These are phyloP conservation scores for Phania funesta DNA, from an alignment of 2,888 invertebrate genomes.

Conservation along the genomic window DNA sequence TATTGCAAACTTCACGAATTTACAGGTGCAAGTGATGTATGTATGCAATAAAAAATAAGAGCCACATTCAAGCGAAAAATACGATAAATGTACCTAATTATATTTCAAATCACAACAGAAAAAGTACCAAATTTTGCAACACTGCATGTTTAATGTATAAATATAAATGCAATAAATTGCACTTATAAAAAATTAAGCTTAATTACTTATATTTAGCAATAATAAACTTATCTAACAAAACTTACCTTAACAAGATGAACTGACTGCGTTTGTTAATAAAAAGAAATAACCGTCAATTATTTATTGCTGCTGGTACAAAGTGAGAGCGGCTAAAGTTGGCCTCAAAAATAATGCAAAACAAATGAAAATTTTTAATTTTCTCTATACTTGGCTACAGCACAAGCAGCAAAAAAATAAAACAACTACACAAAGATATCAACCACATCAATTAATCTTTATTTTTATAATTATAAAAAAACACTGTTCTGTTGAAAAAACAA, in stretches of 20 bases:
- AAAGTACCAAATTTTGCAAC: conserved; percentile 48
- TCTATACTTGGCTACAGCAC: conserved; percentile 59
- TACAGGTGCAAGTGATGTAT: conserved; percentile 41
- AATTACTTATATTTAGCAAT: not conserved
- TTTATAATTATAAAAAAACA: not conserved
- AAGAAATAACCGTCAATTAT: conserved; percentile 15
- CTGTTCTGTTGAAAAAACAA: not conserved
- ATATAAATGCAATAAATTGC: conserved; percentile 10
- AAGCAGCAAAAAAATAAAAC: conserved; percentile 30
- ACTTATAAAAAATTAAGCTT: not conserved
- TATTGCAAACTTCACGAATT: conserved; percentile 22
- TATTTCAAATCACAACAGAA: conserved; percentile 5
- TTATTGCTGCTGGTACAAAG: not conserved
- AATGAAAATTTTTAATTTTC: conserved; percentile 59
- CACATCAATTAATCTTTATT: conserved; percentile 36
- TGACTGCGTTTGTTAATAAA: not conserved
- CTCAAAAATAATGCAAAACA: conserved; percentile 43
- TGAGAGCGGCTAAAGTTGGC: conserved; percentile 32
- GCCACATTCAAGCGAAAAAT: not conserved
- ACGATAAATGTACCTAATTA: conserved; percentile 12
- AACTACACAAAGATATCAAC: conserved; percentile 42
- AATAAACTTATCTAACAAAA: conserved; percentile 1
- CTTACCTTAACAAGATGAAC: conserved; percentile 27
- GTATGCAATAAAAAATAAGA: not conserved
- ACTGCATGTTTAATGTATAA: conserved; percentile 19